These are phyloP conservation scores for Eonycteris spelaea DNA, from an alignment of 2,113 vertebrate species.

Conservation along the genomic window DNA sequence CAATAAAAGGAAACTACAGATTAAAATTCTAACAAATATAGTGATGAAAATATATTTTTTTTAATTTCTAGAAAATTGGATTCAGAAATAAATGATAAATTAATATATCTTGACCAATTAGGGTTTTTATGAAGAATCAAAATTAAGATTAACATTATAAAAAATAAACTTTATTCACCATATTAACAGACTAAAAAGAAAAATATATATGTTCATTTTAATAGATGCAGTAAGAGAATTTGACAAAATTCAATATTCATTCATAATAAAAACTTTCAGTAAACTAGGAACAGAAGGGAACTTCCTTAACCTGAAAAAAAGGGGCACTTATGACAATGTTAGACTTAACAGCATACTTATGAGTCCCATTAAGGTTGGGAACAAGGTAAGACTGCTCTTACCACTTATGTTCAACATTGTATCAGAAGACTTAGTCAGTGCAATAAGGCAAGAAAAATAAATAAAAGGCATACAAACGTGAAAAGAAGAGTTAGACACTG, in stretches of 20 bases:
- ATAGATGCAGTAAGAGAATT: background rate
- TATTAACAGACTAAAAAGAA: background rate
- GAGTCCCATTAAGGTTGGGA: background rate
- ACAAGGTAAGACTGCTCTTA: background rate
- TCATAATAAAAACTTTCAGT: background rate
- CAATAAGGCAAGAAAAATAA: background rate
- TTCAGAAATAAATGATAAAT: background rate
- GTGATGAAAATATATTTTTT: background rate
- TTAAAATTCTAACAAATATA: background rate
- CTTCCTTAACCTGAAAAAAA: background rate
- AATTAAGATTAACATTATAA: background rate
- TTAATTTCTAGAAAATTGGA: background rate
- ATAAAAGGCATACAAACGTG: background rate
- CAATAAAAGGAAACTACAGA: background rate
- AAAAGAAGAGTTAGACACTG: background rate
- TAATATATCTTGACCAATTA: background rate
- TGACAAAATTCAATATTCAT: background rate
- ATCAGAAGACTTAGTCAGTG: background rate
- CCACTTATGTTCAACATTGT: background rate
- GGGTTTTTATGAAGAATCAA: background rate
- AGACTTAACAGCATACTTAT: background rate
- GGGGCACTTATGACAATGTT: background rate
- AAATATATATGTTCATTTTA: background rate
- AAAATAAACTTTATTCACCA: background rate
- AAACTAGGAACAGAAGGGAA: background rate